Percentiles rank a stretch among this genome's conserved stretches.
These are phyloP conservation scores for Zelostemma sp. DNA, from an alignment of 1,140 invertebrate species.

Conservation along the genomic window DNA sequence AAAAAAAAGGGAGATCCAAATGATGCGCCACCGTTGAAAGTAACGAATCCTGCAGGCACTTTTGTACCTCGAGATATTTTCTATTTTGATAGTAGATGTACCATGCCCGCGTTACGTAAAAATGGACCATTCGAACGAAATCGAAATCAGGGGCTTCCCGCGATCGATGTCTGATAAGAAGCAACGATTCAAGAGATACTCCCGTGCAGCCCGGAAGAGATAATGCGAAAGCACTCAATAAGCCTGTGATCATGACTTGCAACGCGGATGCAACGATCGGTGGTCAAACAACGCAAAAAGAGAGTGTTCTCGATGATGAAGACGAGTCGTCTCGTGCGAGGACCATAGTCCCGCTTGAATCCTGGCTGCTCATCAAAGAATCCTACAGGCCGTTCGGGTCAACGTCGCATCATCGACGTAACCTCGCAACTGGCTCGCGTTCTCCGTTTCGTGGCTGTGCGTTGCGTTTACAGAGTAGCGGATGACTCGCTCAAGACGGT, in stretches of 20 bases:
- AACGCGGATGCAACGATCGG: conserved; percentile 57
- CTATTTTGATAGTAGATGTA: not conserved
- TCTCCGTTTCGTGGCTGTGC: conserved; percentile 17
- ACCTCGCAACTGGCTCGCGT: conserved; percentile 21
- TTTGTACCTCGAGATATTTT: not conserved
- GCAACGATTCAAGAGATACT: not conserved
- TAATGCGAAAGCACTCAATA: conserved; percentile 59
- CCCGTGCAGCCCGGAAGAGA: no score
- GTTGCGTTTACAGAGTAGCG: conserved; percentile 56
- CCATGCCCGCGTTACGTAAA: not conserved
- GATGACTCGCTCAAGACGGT: conserved; percentile 61
- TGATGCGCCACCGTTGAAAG: no score
- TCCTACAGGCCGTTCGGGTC: conserved; percentile 2
- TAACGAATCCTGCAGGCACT: not conserved
- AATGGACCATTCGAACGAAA: not conserved
- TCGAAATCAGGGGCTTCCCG: not conserved
- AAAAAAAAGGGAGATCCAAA: not conserved
- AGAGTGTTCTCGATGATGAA: conserved; percentile 11
- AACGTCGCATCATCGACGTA: conserved; percentile 16
- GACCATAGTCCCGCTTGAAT: not conserved
- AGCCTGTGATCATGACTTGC: conserved; percentile 66
- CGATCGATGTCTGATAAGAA: not conserved
- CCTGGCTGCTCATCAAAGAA: not conserved
- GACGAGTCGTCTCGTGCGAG: conserved; percentile 1
- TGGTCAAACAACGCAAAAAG: conserved; percentile 57